phyloP scores from a whole-genome alignment of 2,797 vertebrate species.

The Ambastaia sidthimunki region DNA sequence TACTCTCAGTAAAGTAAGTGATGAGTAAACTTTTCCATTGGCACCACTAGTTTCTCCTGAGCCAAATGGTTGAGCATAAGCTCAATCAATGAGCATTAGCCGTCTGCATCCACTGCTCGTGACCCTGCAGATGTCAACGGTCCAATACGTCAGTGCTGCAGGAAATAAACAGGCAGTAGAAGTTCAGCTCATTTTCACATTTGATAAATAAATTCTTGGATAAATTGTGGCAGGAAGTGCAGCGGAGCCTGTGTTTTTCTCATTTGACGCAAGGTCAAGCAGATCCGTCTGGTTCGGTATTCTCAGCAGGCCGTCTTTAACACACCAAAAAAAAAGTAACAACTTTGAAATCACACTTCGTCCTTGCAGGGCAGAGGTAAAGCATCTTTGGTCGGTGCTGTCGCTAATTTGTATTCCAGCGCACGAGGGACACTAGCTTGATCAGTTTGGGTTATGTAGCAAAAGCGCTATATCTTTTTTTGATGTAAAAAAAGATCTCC shows the following conservation, averaged over 20 bases:
- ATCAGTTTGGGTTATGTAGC: constrained; percentile 53
- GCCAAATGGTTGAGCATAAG: constrained; percentile 23
- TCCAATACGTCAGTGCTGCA: constrained; percentile 30
- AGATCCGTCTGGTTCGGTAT: constrained; percentile 63
- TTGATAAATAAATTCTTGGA: constrained; percentile 53
- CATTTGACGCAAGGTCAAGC: constrained; percentile 71
- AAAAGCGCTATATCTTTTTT: constrained; percentile 56
- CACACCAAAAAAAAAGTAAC: constrained; percentile 50
- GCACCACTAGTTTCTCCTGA: constrained; percentile 52
- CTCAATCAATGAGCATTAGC: constrained; percentile 45
- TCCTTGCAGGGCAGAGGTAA: constrained; percentile 61
- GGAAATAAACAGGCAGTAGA: constrained; percentile 33
- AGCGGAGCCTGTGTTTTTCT: constrained; percentile 66
- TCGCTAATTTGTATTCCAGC: constrained; percentile 68
- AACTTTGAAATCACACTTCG: constrained; percentile 68
- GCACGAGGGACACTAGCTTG: constrained; percentile 46
- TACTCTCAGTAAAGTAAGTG: constrained; percentile 34
- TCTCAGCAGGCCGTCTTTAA: constrained; percentile 54
- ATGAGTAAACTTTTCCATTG: constrained; percentile 46
- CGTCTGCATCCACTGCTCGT: not conserved
- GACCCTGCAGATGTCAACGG: constrained; percentile 16
- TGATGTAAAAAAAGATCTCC: constrained; percentile 62
- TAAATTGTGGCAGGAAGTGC: constrained; percentile 42
- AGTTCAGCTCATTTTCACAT: constrained; percentile 43
- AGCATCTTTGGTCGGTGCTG: constrained; percentile 46